Evolutionary conservation across 2,113 vertebrate genomes (phyloP).

Genomic region (Tyrannus savana): DNA sequence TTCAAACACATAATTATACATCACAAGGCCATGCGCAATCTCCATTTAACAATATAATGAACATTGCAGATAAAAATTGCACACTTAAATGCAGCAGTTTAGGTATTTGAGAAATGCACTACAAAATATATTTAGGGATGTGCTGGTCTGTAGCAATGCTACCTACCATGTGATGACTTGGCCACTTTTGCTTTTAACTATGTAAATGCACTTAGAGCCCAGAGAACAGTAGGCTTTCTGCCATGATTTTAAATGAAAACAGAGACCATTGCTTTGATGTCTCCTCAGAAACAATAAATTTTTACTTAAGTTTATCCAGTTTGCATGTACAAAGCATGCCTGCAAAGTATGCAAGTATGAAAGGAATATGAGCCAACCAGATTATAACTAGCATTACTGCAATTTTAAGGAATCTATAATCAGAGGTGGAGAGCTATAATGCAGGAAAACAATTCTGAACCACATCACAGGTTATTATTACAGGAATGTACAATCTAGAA

Average conservation of each 20-base stretch:
- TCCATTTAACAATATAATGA: slow-evolving; percentile 45
- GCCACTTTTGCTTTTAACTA: background rate
- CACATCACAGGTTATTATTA: background rate
- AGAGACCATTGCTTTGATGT: background rate
- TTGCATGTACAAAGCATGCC: background rate
- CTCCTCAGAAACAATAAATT: background rate
- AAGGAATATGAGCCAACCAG: background rate
- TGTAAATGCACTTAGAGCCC: background rate
- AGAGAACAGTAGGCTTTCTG: background rate
- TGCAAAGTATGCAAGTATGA: background rate
- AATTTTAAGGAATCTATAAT: background rate
- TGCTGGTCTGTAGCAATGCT: background rate
- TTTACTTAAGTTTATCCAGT: background rate
- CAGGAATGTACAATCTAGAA: background rate
- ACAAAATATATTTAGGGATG: background rate
- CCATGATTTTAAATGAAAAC: background rate
- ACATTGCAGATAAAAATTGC: background rate
- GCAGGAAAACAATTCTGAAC: background rate
- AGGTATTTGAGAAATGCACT: background rate
- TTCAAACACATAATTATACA: slow-evolving; percentile 45
- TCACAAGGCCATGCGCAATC: slow-evolving; percentile 3
- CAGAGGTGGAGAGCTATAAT: background rate
- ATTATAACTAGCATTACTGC: background rate
- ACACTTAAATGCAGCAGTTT: background rate
- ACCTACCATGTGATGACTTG: background rate